phyloP scores from a whole-genome alignment of 2,888 invertebrate genomes.

The Matsumyia berberina region DNA sequence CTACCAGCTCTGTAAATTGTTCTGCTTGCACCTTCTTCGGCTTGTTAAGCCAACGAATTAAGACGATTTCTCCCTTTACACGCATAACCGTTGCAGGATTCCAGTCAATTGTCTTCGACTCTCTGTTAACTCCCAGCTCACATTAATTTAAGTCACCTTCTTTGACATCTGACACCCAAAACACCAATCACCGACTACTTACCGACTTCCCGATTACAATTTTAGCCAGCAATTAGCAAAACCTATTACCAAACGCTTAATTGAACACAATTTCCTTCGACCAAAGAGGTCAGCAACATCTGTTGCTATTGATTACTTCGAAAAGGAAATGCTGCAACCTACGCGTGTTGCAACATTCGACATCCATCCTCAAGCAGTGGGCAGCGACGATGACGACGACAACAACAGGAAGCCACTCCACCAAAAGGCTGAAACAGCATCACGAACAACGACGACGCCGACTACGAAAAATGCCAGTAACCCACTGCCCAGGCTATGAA shows the following conservation, averaged over 20 bases:
- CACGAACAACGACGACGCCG: constrained; percentile 36
- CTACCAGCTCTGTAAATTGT: too few relatives aligned
- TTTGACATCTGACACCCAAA: constrained; percentile 11
- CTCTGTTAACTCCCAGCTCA: neutral
- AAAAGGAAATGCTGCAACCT: constrained; percentile 66
- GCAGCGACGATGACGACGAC: constrained; percentile 3
- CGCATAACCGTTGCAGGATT: too few relatives aligned
- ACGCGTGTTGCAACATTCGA: constrained; percentile 57
- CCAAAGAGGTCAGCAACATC: constrained; percentile 69
- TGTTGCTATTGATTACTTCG: constrained; percentile 55
- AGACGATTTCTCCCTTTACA: too few relatives aligned
- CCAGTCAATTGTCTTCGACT: too few relatives aligned
- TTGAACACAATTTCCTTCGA: constrained; percentile 48
- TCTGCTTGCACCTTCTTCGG: too few relatives aligned
- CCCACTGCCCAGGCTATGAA: constrained; percentile 45
- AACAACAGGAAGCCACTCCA: constrained; percentile 52
- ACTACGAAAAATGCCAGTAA: constrained; percentile 47
- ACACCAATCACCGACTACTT: constrained; percentile 26
- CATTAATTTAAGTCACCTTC: neutral
- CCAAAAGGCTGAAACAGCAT: constrained; percentile 25
- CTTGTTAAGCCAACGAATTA: too few relatives aligned
- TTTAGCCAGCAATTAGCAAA: constrained; percentile 52
- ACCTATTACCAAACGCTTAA: constrained; percentile 45
- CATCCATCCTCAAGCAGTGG: constrained; percentile 29
- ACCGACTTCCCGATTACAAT: constrained; percentile 14